Base-by-base conservation (phyloP, 2,888 invertebrate genomes). In the Phengaris alcon region DNA sequence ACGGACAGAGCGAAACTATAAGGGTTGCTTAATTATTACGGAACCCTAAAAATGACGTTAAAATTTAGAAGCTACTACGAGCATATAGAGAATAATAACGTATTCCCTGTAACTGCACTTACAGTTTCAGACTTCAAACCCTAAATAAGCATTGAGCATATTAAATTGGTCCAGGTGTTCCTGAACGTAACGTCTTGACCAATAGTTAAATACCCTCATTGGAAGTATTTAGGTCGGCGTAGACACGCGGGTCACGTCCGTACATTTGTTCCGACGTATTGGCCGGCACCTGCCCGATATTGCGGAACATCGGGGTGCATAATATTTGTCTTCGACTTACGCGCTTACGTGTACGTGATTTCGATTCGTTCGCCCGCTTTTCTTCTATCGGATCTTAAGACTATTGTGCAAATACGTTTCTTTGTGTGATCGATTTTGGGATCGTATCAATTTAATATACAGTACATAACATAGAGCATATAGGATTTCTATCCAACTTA, bases 211-310 rank as follows among this genome's bases (percentile, higher is more conserved):
- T 64, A 44, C 59, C 59, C 59, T 10, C 35, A 64, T 64, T 64
- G 64, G 64, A 64, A 64, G 74, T 78, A 79, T 79, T 74, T 79
- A 76, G 90, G 90, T 87, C 90, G 87, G 80, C 78, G 79, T 79
- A 80, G 74, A 80, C 70, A 88, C 86, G 84, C 91, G 79, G 80
- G 81, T 87, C 92, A 91, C 92, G 92, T 88, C 75, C 85, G 79
- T 81, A 87, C 88, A 91, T 93, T 93, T 91, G 91, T 91, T 89
- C 89, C 90, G 87, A 87, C 85, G 88, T 87, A 86, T 88, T 86
- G 87, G 81, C 82, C 82, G 80, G 86, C 91, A 91, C 91, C 91
- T 90, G 90, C 84, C 82, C 81, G 84, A 85, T 84, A 83, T 81
- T 80, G 78, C 79, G 75, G 80, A 79, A 79, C 78, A 75, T 78